phyloP scores from a whole-genome alignment of 2,797 vertebrate genomes.

The Darevskia nairensis region DNA sequence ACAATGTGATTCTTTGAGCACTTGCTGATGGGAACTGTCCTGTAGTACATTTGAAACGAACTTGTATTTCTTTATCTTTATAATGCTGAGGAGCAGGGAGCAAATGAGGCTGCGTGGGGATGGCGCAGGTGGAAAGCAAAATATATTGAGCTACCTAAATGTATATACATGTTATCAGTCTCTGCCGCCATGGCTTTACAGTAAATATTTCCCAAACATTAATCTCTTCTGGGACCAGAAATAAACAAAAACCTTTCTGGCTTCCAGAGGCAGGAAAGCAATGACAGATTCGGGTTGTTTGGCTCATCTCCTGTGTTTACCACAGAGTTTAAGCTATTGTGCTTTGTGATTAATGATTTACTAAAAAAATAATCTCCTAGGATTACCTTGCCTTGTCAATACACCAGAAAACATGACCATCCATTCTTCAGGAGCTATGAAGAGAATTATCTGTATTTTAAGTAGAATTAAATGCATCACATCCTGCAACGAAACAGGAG shows the following conservation, averaged over 20 bases:
- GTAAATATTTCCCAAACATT: conserved; percentile 45
- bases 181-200: conserved; percentile 18
- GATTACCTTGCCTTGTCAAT: conserved; percentile 63
- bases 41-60: neutral
- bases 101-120: neutral
- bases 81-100: neutral
- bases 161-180: conserved; percentile 35
- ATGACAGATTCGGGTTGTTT: conserved; percentile 54
- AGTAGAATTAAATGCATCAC: conserved; percentile 57
- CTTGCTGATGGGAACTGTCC: neutral
- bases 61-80: neutral
- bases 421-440: conserved; percentile 50
- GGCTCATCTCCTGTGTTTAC: conserved; percentile 55
- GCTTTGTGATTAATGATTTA: conserved; percentile 61
- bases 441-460: conserved; percentile 58
- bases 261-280: conserved; percentile 12
- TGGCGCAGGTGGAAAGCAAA: neutral
- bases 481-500: conserved; percentile 48
- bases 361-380: conserved; percentile 61
- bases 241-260: neutral
- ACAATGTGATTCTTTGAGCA: neutral
- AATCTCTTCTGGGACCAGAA: conserved; percentile 31
- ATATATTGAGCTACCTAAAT: conserved; percentile 30
- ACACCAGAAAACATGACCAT: conserved; percentile 55
- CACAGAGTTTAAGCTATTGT: conserved; percentile 56